Conservation (phyloP, 2,113 vertebrate species). For the Nicator chloris region DNA sequence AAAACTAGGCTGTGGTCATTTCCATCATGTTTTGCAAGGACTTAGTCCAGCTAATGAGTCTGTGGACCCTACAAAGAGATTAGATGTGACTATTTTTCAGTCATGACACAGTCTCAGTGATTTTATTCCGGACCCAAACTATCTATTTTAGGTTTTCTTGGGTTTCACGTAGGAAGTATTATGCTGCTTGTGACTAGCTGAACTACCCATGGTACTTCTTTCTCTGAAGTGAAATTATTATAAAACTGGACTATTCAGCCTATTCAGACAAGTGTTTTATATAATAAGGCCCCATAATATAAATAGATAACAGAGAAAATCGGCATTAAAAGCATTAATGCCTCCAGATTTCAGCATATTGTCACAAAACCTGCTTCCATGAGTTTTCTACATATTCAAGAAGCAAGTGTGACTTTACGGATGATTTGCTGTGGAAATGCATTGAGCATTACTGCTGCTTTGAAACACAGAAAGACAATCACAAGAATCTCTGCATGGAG, state of each 20-base stretch:
- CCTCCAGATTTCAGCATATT: neutral
- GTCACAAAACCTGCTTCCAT: neutral
- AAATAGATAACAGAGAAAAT: neutral
- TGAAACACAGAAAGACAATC: neutral
- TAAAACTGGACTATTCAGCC: neutral
- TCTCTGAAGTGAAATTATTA: neutral
- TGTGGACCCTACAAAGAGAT: neutral
- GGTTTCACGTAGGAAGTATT: neutral
- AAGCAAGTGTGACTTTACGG: neutral
- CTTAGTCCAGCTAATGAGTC: neutral
- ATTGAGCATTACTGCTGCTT: neutral
- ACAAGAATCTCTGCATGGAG: neutral
- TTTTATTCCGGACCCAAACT: neutral
- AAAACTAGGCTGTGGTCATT: neutral
- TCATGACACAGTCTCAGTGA: neutral
- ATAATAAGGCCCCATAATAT: neutral
- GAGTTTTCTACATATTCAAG: neutral
- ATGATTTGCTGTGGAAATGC: neutral
- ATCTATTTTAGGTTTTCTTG: neutral
- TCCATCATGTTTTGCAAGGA: neutral
- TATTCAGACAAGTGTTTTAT: neutral
- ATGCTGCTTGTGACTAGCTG: neutral
- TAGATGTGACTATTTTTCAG: neutral
- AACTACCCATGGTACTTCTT: neutral
- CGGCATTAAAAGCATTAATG: accelerated